These are phyloP conservation scores for Anthrax anthrax DNA, from an alignment of 2,888 invertebrate species.

Conservation along the genomic window DNA sequence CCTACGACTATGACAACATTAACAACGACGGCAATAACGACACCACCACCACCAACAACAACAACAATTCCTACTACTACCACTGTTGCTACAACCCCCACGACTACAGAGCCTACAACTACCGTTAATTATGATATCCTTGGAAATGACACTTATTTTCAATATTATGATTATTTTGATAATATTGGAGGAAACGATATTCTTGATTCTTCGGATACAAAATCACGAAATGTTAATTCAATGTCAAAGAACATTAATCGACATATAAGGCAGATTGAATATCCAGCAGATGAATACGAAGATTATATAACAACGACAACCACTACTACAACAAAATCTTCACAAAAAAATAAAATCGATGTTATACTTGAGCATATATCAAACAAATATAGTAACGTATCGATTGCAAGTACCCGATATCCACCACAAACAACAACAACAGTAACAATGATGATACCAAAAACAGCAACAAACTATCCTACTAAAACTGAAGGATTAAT, in stretches of 20 bases:
- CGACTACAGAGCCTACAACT: background rate
- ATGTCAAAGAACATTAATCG: background rate
- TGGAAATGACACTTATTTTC: conserved; percentile 23
- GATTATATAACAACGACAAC: background rate
- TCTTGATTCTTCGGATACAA: background rate
- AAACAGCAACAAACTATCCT: conserved; percentile 8
- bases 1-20: conserved; percentile 2
- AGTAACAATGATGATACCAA: conserved; percentile 13
- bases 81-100: background rate
- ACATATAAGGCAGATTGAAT: background rate
- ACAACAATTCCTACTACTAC: too few species aligned
- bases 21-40: background rate
- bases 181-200: background rate
- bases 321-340: background rate
- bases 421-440: conserved; percentile 15
- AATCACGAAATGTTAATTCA: background rate
- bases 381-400: background rate
- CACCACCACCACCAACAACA: too few species aligned
- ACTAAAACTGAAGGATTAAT: background rate
- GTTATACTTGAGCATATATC: conserved; percentile 18
- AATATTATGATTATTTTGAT: conserved; percentile 27
- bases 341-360: conserved; percentile 17
- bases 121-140: background rate
- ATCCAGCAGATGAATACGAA: background rate
- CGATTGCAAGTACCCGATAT: too few species aligned